Base-by-base conservation (phyloP, 2,113 vertebrate genomes). In the Brachyhypopomus occidentalis region DNA sequence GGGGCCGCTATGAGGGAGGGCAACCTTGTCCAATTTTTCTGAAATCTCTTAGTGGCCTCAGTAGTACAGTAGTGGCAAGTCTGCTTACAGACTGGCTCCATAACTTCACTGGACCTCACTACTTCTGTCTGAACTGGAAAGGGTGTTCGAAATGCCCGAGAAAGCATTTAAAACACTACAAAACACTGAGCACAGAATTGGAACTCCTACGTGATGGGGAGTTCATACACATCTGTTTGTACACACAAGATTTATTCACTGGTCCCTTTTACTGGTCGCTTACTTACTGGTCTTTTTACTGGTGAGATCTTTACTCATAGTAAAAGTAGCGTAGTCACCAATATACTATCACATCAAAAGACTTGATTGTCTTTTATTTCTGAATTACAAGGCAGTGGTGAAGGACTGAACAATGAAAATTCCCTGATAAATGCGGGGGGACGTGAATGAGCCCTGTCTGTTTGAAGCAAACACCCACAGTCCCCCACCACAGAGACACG, bases 11-110 rank as follows among this genome's bases (percentile, higher is more conserved):
- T 77, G 74, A 77, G 56, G 48, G 30, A 4, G 60, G 16, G 45
- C 11, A 9, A 9, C 74, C 80, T 74, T 77, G 36, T 66, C 58
- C 20, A 82, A 84, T 70, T 62, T 63, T 82, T 81, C 79, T 78
- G 66, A 78, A 75, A 82, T 52, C 41, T 55, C 6, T n/a, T 78
- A 56, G 58, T 82, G 76, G 71, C 56, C 72, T 70, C 63, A 30
- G 52, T 34, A 60, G 38, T 34, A 79, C 27, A 48, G 41, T 0
- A 69, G 41, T 72, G 70, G 25, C 69, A 82, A 75, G 52, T 30
- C 19, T 30, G 83, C 41, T 34, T 81, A 78, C 56, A 77, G 66
- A 25, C 59, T 20, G 16, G 16, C 56, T 60, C 66, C 30, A 23
- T 1, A 75, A 27, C 58, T 73, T 34, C 72, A 74, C 62, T 78